Conservation (phyloP, 2,797 vertebrate genomes). For the Otolemur crassicaudatus region DNA sequence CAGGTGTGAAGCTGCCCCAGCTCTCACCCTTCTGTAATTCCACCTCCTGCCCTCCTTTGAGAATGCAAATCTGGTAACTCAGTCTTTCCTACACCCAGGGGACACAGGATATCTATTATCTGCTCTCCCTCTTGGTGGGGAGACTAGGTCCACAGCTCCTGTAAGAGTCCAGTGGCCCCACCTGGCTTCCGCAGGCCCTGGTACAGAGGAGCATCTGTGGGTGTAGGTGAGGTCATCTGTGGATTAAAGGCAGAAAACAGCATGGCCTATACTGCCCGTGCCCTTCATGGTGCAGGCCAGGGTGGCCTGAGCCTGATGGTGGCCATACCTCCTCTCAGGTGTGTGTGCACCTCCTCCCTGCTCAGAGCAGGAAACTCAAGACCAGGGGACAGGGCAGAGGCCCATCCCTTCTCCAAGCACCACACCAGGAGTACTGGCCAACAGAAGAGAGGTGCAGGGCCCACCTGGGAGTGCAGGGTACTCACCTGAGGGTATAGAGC, state of each 20-base stretch:
- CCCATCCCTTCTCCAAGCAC: not conserved
- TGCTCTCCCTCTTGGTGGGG: not conserved
- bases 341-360: not conserved
- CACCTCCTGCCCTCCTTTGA: not conserved
- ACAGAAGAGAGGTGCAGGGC: not conserved
- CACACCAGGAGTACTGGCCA: not conserved
- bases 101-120: not conserved
- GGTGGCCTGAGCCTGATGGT: no score
- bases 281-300: no score
- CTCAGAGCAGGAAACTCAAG: not conserved
- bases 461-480: not conserved
- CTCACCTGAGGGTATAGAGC: not conserved
- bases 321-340: no score
- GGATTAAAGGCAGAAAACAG: no score
- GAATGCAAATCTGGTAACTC: not conserved
- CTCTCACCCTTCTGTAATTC: not conserved
- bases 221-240: no score
- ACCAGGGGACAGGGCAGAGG: not conserved
- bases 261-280: no score
- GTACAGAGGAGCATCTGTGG: no score
- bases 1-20: not conserved
- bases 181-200: fast-evolving
- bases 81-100: no score
- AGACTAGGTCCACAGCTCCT: not conserved
- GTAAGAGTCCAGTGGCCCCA: not conserved